A percentile compares a stretch with the other conserved stretches of the same genome.
phyloP scores from a whole-genome alignment of 1,140 invertebrate species.

The Battus philenor region DNA sequence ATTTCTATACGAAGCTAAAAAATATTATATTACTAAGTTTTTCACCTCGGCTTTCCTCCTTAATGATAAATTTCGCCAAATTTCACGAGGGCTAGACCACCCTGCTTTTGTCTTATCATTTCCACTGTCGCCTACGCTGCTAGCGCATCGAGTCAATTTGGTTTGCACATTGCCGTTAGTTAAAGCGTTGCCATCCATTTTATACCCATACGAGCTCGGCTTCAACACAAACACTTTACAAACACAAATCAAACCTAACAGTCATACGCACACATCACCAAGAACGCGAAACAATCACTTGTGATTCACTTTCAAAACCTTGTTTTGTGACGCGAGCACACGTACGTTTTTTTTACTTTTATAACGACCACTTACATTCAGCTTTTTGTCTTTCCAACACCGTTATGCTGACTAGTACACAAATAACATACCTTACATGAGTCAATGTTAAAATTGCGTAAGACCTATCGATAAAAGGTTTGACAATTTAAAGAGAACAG shows the following conservation, averaged over 20 bases:
- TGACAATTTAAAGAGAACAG: slow-evolving; percentile 44
- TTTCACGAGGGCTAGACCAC: slow-evolving; percentile 66
- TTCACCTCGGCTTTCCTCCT: slow-evolving; percentile 67
- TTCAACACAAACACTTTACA: slow-evolving; percentile 18
- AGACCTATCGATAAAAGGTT: no score
- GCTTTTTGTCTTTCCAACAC: slow-evolving; percentile 5
- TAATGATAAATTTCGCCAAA: slow-evolving; percentile 68
- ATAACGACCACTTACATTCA: slow-evolving; percentile 4
- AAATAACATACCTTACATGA: no score
- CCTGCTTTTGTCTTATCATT: slow-evolving; percentile 60
- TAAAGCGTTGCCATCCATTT: slow-evolving; percentile 56
- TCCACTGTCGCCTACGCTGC: slow-evolving; percentile 56
- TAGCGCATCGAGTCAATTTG: slow-evolving; percentile 59
- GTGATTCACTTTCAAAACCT: slow-evolving; percentile 6
- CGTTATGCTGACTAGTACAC: slow-evolving; percentile 4
- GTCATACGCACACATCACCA: slow-evolving; percentile 11
- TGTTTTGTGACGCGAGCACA: background rate
- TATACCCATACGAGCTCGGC: slow-evolving; percentile 31
- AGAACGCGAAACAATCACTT: slow-evolving; percentile 7
- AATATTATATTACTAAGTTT: slow-evolving; percentile 13
- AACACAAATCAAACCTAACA: slow-evolving; percentile 3
- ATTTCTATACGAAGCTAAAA: no score
- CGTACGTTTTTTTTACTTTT: slow-evolving; percentile 12
- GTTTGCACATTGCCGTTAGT: slow-evolving; percentile 43
- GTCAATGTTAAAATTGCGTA: no score